Evolutionary conservation across 1,140 invertebrate species (phyloP), one percentile per base, ranked within the genome.

Genomic region (Stenopsyche tienmushanensis): DNA sequence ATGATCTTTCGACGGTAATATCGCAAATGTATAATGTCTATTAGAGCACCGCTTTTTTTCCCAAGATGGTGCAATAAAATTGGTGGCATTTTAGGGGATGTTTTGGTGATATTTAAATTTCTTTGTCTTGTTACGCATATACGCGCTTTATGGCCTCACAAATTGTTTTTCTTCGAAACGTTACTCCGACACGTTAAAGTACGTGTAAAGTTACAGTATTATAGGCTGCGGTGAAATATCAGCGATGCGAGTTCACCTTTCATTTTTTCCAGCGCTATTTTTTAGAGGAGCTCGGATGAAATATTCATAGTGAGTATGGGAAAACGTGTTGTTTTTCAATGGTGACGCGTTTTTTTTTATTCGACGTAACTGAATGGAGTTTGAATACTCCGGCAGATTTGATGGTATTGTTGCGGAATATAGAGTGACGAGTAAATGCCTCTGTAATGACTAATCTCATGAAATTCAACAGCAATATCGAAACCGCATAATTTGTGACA

Each of bases 81-180:
- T 20, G 47, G 21, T 50, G 47, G 18, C 47, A 50, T 50, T 50
- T 23, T 3, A 20, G 18, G 47, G 44, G 8, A 5, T 50, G 47
- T 50, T 50, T 50, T 21, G 47, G 47, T 50, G 47, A 50, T 50
- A 50, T 50, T 50, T 50, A 50, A 50, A 50, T 50, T 50, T 50
- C 47, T 21, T 50, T 50, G 47, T 50, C 47, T 50, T 21, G 18
- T 50, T 23, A 18, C 21, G 21, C 47, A 50, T 20, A 20, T 23
- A 21, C 47, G 47, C 47, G 2, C 21, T 50, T 50, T 50, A 50
- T 50, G 47, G 3, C 9, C 21, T 18, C 21, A n/a, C 47, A 50
- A 50, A 50, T 50, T n/a, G 47, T 50, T 50, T 50, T 50, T 50
- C 47, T 50, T 50, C 47, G 47, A 50, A 23, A 2, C 47, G 3